Evolutionary conservation across 1,140 invertebrate species (phyloP).

Genomic region (Cyrtorhinus lividipennis): DNA sequence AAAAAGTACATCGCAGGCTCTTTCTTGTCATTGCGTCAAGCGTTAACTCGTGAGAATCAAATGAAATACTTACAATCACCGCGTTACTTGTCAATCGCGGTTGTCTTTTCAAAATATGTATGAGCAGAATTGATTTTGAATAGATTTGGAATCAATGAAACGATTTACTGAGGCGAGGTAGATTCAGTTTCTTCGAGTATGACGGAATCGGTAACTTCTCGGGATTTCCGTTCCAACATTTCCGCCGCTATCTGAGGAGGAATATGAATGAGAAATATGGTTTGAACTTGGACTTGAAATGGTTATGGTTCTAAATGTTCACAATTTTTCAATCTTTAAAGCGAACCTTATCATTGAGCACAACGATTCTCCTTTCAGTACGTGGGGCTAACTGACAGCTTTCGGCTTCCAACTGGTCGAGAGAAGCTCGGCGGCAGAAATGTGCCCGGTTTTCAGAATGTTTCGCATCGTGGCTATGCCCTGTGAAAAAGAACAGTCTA

Average conservation of each 20-base stretch:
- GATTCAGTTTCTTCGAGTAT: background rate
- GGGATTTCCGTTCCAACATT: background rate
- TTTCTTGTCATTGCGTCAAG: too few relatives aligned
- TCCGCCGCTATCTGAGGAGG: background rate
- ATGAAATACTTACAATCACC: too few relatives aligned
- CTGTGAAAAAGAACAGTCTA: too few relatives aligned
- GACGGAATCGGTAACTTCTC: background rate
- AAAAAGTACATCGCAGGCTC: too few relatives aligned
- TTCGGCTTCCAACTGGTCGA: constrained; percentile 61
- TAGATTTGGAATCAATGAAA: too few relatives aligned
- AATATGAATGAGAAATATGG: background rate
- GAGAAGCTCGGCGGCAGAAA: constrained; percentile 48
- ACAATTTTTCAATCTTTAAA: too few relatives aligned
- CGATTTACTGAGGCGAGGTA: background rate
- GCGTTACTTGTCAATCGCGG: too few relatives aligned
- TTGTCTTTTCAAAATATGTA: too few relatives aligned
- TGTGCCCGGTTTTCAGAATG: constrained; percentile 28
- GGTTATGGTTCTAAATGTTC: background rate
- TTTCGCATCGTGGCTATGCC: background rate
- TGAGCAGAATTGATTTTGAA: too few relatives aligned
- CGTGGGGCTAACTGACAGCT: constrained; percentile 58
- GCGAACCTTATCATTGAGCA: constrained; percentile 37
- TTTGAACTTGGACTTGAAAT: background rate
- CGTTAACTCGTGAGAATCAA: too few relatives aligned
- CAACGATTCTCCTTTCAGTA: constrained; percentile 58